Conservation (phyloP, 1,140 invertebrate species). For the Trachymyrmex septentrionalis region DNA sequence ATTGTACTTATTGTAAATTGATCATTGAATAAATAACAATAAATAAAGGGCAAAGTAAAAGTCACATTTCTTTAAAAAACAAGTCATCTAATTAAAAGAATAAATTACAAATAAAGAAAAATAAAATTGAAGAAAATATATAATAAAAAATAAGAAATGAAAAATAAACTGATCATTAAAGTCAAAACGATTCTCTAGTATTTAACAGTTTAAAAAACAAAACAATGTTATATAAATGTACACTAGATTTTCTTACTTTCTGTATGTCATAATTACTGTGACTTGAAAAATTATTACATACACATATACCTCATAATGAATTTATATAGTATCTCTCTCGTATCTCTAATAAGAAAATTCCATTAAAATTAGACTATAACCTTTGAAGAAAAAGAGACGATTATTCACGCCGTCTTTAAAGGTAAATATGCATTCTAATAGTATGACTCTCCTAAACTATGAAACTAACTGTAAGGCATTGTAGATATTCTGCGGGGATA, state of each 20-base stretch:
- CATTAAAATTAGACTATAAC: neutral
- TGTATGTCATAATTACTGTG: neutral
- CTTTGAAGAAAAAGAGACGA: neutral
- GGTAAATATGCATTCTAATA: constrained; percentile 27
- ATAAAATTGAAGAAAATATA: too few species aligned
- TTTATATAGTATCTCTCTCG: neutral
- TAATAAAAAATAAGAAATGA: too few species aligned
- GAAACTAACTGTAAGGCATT: neutral
- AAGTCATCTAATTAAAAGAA: too few species aligned
- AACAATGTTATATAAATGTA: neutral
- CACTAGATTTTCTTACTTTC: neutral
- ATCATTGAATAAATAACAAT: too few species aligned
- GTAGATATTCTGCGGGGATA: constrained; percentile 10
- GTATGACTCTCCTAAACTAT: neutral
- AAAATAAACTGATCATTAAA: too few species aligned
- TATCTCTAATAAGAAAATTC: constrained; percentile 8
- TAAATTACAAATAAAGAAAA: too few species aligned
- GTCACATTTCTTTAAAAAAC: too few species aligned
- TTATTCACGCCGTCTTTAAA: neutral
- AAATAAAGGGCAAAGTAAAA: too few species aligned
- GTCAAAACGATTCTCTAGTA: neutral
- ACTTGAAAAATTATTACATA: too few species aligned
- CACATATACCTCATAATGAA: neutral
- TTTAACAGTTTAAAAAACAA: neutral
- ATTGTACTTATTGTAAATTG: neutral